Evolutionary conservation across 2,888 invertebrate genomes (phyloP).

Genomic region (Eledona agricola): DNA sequence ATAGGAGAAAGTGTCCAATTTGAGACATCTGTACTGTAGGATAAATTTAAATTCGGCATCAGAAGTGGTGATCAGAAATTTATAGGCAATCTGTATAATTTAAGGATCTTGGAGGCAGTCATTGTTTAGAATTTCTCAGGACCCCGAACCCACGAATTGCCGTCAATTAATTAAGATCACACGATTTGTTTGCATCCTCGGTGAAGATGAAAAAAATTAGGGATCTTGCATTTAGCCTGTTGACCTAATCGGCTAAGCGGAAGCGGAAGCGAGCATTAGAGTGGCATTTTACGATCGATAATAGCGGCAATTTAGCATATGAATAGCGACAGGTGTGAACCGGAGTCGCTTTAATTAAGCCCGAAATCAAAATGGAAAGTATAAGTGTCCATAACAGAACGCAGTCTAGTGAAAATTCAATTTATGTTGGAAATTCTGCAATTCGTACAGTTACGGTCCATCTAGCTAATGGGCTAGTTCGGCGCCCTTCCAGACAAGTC

Average conservation of each 20-base stretch:
- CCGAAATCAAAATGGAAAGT: conserved; percentile 52
- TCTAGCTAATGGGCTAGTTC: conserved; percentile 57
- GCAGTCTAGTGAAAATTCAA: conserved; percentile 61
- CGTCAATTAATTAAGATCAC: too few relatives aligned
- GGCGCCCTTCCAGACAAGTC: conserved; percentile 31
- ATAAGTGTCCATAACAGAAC: conserved; percentile 55
- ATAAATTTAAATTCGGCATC: too few relatives aligned
- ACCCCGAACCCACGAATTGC: too few relatives aligned
- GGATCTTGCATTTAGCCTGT: too few relatives aligned
- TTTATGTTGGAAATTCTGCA: conserved; percentile 61
- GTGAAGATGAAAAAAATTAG: too few relatives aligned
- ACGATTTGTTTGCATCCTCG: too few relatives aligned
- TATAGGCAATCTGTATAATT: too few relatives aligned
- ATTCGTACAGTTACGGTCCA: conserved; percentile 59
- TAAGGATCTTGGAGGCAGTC: too few relatives aligned
- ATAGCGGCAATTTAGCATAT: conserved; percentile 45
- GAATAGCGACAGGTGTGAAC: conserved; percentile 45
- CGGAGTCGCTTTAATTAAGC: conserved; percentile 24
- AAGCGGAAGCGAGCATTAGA: conserved; percentile 45
- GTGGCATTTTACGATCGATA: conserved; percentile 45
- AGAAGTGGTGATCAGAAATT: too few relatives aligned
- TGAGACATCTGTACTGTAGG: too few relatives aligned
- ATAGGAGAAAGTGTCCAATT: too few relatives aligned
- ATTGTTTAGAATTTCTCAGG: too few relatives aligned
- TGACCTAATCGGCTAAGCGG: conserved; percentile 40